Conservation (phyloP, 2,888 invertebrate genomes). For the Gymnoscelis rufifasciata region DNA sequence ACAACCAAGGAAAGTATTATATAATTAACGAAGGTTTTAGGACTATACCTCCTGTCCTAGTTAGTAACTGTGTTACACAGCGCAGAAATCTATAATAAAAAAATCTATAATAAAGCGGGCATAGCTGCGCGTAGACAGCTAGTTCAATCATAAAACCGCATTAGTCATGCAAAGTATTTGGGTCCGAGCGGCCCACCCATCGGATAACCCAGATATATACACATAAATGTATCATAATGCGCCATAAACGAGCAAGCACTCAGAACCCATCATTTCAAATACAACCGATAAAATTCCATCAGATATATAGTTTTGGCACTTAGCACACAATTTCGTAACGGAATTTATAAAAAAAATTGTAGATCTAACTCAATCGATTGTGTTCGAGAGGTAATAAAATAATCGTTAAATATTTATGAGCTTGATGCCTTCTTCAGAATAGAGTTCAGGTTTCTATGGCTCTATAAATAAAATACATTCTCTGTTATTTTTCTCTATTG, state of each 20-base stretch:
- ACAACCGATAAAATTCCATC: slow-evolving; percentile 4
- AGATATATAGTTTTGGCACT: slow-evolving; percentile 10
- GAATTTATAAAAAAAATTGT: slow-evolving; percentile 8
- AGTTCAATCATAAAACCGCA: too few relatives aligned
- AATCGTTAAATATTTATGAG: slow-evolving; percentile 15
- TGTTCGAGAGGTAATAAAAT: slow-evolving; percentile 13
- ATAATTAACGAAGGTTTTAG: too few relatives aligned
- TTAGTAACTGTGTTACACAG: too few relatives aligned
- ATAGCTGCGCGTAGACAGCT: too few relatives aligned
- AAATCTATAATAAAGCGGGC: too few relatives aligned
- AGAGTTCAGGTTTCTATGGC: slow-evolving; percentile 1
- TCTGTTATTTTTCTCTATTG: slow-evolving; percentile 6
- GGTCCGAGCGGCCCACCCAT: too few relatives aligned
- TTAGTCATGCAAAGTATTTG: too few relatives aligned
- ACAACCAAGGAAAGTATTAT: too few relatives aligned
- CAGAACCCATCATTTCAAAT: slow-evolving; percentile 5
- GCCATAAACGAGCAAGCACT: not conserved
- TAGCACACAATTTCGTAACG: slow-evolving; percentile 14
- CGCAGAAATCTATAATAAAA: too few relatives aligned
- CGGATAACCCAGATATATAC: too few relatives aligned
- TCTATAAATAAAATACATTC: slow-evolving; percentile 1
- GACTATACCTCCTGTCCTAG: too few relatives aligned
- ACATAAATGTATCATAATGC: not conserved
- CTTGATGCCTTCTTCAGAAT: slow-evolving; percentile 8
- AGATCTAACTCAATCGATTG: slow-evolving; percentile 14